Evolutionary conservation across 2,888 invertebrate species (phyloP), one percentile per base, ranked within the genome.

Genomic region (Lasius platythorax): DNA sequence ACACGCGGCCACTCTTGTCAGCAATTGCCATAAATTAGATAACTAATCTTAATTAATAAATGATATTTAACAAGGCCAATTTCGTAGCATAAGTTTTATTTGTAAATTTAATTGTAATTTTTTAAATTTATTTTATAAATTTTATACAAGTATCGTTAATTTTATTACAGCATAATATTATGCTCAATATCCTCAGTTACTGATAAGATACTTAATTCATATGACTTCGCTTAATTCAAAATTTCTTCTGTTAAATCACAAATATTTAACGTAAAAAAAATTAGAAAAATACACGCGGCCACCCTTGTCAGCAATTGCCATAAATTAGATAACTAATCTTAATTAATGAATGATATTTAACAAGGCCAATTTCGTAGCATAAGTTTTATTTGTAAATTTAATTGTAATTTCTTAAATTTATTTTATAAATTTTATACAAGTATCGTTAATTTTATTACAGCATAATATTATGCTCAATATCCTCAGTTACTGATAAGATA

Each of bases 261-360:
- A 37, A 9, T 9, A n/a, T 74, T 63, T 63, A 63, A 30, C 23
- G 11, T 43, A 43, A n/a, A 75, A 23, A 75, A 67, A 67, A 67
- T 33, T 11, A 43, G 4, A 56, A 43, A 1, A 58, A 68, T 28
- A n/a, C 12, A 53, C 8, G 11, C 43, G 6, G 2, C 4, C 9
- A 30, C 1, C 18, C 3, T 40, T 58, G 15, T 6, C 18, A 58
- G 23, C 43, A 11, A 58, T 58, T 43, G 58, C 15, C 23, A 23
- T 43, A 33, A 68, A 46, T 46, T 18, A 43, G 4, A 28, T 18
- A 67, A 30, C 28, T 33, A n/a, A 43, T 37, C 11, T 3, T 68
- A 58, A 40, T 68, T 40, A 56, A 37, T 33, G 33, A 64, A 40
- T 15, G 30, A 66, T 33, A 58, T 43, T 79, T 33, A 58, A 43